These are phyloP conservation scores for Amphilophus citrinellus DNA, from an alignment of 2,113 vertebrate species.

Conservation along the genomic window DNA sequence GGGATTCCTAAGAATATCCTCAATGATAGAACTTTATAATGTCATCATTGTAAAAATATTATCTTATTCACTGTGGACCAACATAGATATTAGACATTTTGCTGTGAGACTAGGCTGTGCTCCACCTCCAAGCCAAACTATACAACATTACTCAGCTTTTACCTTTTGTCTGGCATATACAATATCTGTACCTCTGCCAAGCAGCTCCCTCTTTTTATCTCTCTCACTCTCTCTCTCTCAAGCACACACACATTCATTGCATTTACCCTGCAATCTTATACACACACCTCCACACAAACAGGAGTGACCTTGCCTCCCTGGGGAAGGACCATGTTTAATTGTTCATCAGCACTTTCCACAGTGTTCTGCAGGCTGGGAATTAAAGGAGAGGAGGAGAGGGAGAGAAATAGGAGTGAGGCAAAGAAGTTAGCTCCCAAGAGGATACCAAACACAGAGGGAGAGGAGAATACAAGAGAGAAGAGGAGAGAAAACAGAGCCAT, in stretches of 20 bases:
- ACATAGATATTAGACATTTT: slow-evolving; percentile 10
- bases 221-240: neutral
- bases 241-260: neutral
- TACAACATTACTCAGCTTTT: slow-evolving; percentile 58
- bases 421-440: slow-evolving; percentile 47
- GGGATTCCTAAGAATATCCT: neutral
- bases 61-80: neutral
- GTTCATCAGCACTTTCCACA: slow-evolving; percentile 78
- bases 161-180: slow-evolving; percentile 38
- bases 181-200: slow-evolving; percentile 57
- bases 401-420: slow-evolving; percentile 51
- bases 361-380: slow-evolving; percentile 68
- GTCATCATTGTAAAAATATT: neutral
- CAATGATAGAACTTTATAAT: neutral
- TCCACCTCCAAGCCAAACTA: slow-evolving; percentile 30
- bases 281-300: slow-evolving; percentile 44
- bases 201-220: slow-evolving; percentile 14
- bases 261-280: slow-evolving; percentile 13
- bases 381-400: slow-evolving; percentile 60
- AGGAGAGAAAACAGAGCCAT: slow-evolving; percentile 37
- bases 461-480: slow-evolving; percentile 6
- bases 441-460: slow-evolving; percentile 12
- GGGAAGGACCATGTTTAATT: slow-evolving; percentile 78
- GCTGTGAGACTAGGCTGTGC: neutral
- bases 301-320: slow-evolving; percentile 70